Conservation (phyloP, 2,797 vertebrate genomes). For the Acrossocheilus fasciatus region DNA sequence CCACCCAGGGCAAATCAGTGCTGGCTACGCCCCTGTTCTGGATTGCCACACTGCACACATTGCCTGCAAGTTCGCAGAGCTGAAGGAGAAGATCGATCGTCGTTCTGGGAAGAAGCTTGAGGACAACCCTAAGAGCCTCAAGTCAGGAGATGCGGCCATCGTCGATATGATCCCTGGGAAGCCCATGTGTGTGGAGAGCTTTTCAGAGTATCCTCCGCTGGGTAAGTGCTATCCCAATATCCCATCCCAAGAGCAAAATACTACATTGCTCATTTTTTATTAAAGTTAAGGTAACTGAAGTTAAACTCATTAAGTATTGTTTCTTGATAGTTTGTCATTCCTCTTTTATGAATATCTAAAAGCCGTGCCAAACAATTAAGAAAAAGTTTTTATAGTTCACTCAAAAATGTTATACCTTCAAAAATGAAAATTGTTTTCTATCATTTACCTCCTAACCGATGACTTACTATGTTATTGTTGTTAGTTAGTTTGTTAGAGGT, state of each 20-base stretch:
- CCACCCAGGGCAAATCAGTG: conserved; percentile 92
- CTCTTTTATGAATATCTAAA: not conserved
- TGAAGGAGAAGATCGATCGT: conserved; percentile 94
- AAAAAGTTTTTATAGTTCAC: too few species aligned
- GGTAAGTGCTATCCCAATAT: conserved; percentile 76
- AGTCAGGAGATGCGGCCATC: conserved; percentile 93
- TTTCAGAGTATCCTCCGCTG: conserved; percentile 92
- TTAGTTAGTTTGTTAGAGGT: too few species aligned
- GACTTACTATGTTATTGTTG: too few species aligned
- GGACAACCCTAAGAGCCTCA: conserved; percentile 91
- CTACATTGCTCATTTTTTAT: not conserved
- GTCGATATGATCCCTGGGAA: conserved; percentile 94
- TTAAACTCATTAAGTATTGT: not conserved
- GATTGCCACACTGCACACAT: conserved; percentile 96
- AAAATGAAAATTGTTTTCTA: not conserved
- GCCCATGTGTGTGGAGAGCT: conserved; percentile 96
- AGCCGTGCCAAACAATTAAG: not conserved
- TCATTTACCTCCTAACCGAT: not conserved
- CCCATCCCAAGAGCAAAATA: not conserved
- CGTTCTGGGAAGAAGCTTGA: conserved; percentile 95
- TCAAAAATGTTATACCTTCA: too few species aligned
- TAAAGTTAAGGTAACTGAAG: not conserved
- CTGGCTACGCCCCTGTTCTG: conserved; percentile 93
- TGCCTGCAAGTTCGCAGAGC: conserved; percentile 92
- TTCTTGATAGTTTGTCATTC: not conserved